Conservation (phyloP, 2,888 invertebrate genomes). For the Lysandra coridon region DNA sequence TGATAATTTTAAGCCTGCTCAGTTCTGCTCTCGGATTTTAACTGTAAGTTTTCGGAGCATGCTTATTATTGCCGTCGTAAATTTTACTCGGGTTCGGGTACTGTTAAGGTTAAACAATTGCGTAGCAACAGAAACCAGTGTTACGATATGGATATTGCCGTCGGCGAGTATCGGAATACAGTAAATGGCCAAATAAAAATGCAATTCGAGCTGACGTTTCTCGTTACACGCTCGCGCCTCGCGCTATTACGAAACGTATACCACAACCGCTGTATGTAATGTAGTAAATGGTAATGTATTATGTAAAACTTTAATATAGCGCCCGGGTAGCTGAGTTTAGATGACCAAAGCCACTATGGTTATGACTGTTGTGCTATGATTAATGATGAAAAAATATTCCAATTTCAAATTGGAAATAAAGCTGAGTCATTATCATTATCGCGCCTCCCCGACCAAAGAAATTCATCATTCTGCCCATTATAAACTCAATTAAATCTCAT, state of each 20-base stretch:
- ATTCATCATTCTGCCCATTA: constrained; percentile 74
- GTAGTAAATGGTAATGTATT: background rate
- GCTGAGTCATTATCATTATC: constrained; percentile 68
- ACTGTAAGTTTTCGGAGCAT: constrained; percentile 10
- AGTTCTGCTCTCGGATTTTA: constrained; percentile 10
- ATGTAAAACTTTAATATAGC: background rate
- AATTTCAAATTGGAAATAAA: constrained; percentile 32
- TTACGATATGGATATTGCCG: background rate
- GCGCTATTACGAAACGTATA: background rate
- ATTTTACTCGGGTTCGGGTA: background rate
- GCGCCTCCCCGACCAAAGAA: constrained; percentile 56
- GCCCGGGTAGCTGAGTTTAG: no score
- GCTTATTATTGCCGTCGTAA: background rate
- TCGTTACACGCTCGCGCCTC: background rate
- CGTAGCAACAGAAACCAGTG: background rate
- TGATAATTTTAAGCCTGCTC: constrained; percentile 16
- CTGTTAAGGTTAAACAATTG: background rate
- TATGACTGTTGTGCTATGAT: background rate
- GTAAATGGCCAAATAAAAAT: constrained; percentile 17
- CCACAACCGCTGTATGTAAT: background rate
- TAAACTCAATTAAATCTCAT: constrained; percentile 80
- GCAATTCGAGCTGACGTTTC: constrained; percentile 3
- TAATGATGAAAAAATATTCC: background rate
- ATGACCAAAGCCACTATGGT: background rate
- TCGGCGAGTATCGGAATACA: constrained; percentile 16